These are phyloP conservation scores for Gonioctena quinquepunctata DNA, from an alignment of 1,140 invertebrate genomes.

Conservation along the genomic window DNA sequence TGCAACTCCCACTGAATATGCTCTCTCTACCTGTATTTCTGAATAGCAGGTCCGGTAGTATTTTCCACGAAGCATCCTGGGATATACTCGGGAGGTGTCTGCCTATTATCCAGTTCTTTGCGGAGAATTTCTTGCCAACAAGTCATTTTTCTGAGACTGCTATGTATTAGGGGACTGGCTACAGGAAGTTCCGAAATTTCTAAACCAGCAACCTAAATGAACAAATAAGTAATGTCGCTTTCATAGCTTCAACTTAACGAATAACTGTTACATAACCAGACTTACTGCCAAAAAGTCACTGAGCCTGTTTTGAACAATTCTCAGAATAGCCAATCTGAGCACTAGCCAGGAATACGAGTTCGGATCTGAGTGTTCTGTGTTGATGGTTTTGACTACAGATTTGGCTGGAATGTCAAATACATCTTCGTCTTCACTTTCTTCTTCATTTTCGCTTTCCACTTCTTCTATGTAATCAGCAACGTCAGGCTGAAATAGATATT, in stretches of 20 bases:
- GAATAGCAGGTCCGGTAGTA: conserved; percentile 77
- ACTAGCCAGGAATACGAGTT: conserved; percentile 94
- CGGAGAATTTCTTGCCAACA: conserved; percentile 85
- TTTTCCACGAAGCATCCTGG: conserved; percentile 80
- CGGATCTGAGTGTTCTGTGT: conserved; percentile 88
- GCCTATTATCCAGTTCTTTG: conserved; percentile 73
- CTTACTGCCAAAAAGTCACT: conserved; percentile 67
- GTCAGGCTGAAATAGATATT: conserved; percentile 36
- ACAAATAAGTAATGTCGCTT: neutral
- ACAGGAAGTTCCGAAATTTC: conserved; percentile 81
- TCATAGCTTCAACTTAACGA: no score
- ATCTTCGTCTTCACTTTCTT: conserved; percentile 80
- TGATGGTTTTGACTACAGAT: conserved; percentile 58
- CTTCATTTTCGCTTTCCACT: conserved; percentile 73
- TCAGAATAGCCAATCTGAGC: conserved; percentile 85
- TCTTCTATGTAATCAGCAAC: conserved; percentile 44
- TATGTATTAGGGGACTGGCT: conserved; percentile 91
- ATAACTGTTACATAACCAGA: no score
- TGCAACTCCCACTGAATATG: no score
- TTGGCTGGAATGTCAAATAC: conserved; percentile 65
- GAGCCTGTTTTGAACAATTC: conserved; percentile 81
- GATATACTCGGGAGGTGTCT: conserved; percentile 78
- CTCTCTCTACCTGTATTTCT: conserved; percentile 87
- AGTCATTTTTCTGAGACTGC: conserved; percentile 80
- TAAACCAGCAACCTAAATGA: conserved; percentile 48